Conservation (phyloP, 2,888 invertebrate genomes). For the Habroteleia sp. region DNA sequence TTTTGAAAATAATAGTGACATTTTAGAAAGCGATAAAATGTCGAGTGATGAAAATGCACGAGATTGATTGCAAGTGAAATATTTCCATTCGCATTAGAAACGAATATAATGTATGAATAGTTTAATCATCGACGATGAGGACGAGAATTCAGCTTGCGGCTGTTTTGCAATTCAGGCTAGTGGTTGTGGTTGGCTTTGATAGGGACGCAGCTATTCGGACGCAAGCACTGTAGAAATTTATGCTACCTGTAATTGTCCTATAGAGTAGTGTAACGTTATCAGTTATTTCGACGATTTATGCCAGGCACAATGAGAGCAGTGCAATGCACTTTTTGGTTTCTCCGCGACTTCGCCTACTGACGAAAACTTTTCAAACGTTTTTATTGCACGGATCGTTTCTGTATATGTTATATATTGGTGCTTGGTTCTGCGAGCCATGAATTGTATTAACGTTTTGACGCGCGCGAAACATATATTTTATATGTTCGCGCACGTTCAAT, state of each 20-base stretch:
- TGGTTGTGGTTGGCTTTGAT: slow-evolving; percentile 62
- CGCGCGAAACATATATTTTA: slow-evolving; percentile 21
- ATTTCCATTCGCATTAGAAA: slow-evolving; percentile 46
- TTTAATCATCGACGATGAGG: slow-evolving; percentile 52
- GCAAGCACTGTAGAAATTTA: slow-evolving; percentile 51
- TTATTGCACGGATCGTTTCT: slow-evolving; percentile 31
- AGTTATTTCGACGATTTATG: slow-evolving; percentile 49
- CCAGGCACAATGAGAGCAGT: slow-evolving; percentile 27
- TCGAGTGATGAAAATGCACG: slow-evolving; percentile 17
- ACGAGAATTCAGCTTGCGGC: slow-evolving; percentile 58
- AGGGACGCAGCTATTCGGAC: slow-evolving; percentile 46
- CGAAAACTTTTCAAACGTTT: slow-evolving; percentile 22
- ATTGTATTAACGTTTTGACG: slow-evolving; percentile 26
- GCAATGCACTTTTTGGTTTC: slow-evolving; percentile 32
- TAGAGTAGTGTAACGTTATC: slow-evolving; percentile 51
- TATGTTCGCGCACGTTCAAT: slow-evolving; percentile 12
- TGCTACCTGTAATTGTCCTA: slow-evolving; percentile 58
- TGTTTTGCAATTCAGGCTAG: slow-evolving; percentile 62
- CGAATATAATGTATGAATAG: slow-evolving; percentile 54
- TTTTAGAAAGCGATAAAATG: slow-evolving; percentile 2
- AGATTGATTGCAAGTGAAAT: slow-evolving; percentile 26
- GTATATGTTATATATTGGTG: slow-evolving; percentile 13
- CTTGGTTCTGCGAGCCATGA: slow-evolving; percentile 1
- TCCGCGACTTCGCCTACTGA: slow-evolving; percentile 24
- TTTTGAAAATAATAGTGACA: too few species aligned